A percentile compares a stretch with the other conserved stretches of the same genome.
Conservation (phyloP, 2,888 invertebrate species). For the Epinotia nisella region DNA sequence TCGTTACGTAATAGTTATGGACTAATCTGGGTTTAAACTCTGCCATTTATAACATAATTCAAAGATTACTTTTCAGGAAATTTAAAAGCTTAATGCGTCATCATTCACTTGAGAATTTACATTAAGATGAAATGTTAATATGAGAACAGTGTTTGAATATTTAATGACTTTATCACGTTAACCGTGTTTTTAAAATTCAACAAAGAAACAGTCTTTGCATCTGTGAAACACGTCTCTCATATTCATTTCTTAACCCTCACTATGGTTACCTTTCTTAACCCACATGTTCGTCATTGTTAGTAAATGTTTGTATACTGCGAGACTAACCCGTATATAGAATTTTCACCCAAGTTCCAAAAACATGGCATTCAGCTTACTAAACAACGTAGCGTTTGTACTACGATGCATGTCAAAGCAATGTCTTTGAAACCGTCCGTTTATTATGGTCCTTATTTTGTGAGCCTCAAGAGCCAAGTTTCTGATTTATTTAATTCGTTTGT, state of each 20-base stretch:
- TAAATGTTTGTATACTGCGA: constrained; percentile 31
- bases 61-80: neutral
- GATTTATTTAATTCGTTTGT: constrained; percentile 53
- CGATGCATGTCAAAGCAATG: constrained; percentile 38
- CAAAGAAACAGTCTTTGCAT: neutral
- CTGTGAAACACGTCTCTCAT: constrained; percentile 8
- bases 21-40: constrained; percentile 13
- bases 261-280: constrained; percentile 15
- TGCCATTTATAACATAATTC: constrained; percentile 6
- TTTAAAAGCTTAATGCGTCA: neutral
- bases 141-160: neutral
- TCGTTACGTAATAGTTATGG: constrained; percentile 36
- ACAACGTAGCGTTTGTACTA: constrained; percentile 35
- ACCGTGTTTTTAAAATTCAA: neutral
- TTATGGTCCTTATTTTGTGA: constrained; percentile 16
- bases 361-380: constrained; percentile 37
- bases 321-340: constrained; percentile 34
- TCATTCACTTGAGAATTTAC: neutral
- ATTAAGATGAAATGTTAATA: neutral
- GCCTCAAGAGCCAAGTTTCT: constrained; percentile 11
- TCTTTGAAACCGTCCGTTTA: constrained; percentile 11
- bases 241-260: constrained; percentile 11
- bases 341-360: constrained; percentile 39
- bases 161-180: neutral
- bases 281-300: constrained; percentile 24